Percentiles rank a stretch among this genome's conserved stretches.
phyloP scores from a whole-genome alignment of 1,140 invertebrate genomes.

The Frieseomelitta varia region DNA sequence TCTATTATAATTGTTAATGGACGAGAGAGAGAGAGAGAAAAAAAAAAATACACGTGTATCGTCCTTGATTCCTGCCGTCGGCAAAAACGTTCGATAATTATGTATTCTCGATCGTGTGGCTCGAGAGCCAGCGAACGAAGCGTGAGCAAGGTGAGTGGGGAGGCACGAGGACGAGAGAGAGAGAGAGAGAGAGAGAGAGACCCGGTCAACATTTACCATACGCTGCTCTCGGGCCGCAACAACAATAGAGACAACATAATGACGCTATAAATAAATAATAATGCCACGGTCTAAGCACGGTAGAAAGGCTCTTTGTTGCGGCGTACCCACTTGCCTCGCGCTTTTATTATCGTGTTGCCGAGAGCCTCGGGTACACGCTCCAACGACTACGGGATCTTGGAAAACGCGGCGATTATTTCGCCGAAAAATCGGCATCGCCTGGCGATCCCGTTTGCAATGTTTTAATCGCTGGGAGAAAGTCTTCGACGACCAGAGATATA shows the following conservation, averaged over 20 bases:
- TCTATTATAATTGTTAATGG: conserved; percentile 35
- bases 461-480: conserved; percentile 1
- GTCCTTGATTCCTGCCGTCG: conserved; percentile 52
- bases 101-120: conserved; percentile 48
- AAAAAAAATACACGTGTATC: conserved; percentile 36
- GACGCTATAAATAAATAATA: conserved; percentile 75
- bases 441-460: background rate
- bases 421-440: background rate
- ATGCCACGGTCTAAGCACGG: conserved; percentile 66
- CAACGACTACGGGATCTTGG: conserved; percentile 24
- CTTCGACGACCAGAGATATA: background rate
- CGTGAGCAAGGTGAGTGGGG: background rate
- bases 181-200: conserved; percentile 30
- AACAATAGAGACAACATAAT: conserved; percentile 75
- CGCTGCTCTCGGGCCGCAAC: conserved; percentile 46
- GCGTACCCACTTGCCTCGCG: conserved; percentile 52
- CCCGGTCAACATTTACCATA: conserved; percentile 62
- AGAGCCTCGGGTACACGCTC: conserved; percentile 42
- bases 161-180: conserved; percentile 33
- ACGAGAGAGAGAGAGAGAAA: too few species aligned
- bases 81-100: conserved; percentile 58
- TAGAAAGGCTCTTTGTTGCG: conserved; percentile 60
- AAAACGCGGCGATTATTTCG: conserved; percentile 9
- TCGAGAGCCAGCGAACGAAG: background rate
- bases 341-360: conserved; percentile 58